These are phyloP conservation scores for Porites lutea DNA, from an alignment of 64 coral and sea anemone genomes.

Conservation along the genomic window DNA sequence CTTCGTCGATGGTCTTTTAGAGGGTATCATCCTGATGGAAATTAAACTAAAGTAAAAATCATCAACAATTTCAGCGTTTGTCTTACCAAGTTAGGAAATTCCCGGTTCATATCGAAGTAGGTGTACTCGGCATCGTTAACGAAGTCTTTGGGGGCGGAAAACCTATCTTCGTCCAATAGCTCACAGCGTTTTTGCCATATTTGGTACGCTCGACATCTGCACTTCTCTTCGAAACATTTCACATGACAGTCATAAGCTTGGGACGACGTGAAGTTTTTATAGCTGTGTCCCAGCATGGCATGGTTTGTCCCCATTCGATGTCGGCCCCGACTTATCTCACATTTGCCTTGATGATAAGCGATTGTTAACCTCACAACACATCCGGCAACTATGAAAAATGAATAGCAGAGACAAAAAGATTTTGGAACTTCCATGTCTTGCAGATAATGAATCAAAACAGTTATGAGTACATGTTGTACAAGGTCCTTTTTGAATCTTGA, in stretches of 20 bases:
- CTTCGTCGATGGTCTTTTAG: too few species aligned
- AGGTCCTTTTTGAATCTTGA: too few species aligned
- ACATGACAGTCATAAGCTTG: not conserved
- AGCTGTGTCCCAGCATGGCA: conserved; percentile 8
- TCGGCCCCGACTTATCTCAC: not conserved
- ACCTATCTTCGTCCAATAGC: conserved; percentile 50
- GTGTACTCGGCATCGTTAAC: not conserved
- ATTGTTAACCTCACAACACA: too few species aligned
- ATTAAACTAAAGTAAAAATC: too few species aligned
- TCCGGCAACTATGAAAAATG: too few species aligned
- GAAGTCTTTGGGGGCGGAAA: not conserved
- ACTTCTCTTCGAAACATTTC: conserved; percentile 21
- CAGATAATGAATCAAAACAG: too few species aligned
- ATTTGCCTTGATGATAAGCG: not conserved
- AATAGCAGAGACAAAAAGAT: too few species aligned
- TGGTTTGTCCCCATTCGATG: not conserved
- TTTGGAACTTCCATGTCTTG: too few species aligned
- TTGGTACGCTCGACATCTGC: conserved; percentile 43
- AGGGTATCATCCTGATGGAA: too few species aligned
- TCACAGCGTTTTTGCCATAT: conserved; percentile 44
- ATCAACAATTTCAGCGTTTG: too few species aligned
- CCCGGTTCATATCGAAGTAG: conserved; percentile 40
- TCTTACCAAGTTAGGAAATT: conserved; percentile 6
- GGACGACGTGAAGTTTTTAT: not conserved
- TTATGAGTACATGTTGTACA: too few species aligned